Evolutionary conservation across 2,113 vertebrate species (phyloP), one percentile per base, ranked within the genome.

Genomic region (Zosterops pallidus): DNA sequence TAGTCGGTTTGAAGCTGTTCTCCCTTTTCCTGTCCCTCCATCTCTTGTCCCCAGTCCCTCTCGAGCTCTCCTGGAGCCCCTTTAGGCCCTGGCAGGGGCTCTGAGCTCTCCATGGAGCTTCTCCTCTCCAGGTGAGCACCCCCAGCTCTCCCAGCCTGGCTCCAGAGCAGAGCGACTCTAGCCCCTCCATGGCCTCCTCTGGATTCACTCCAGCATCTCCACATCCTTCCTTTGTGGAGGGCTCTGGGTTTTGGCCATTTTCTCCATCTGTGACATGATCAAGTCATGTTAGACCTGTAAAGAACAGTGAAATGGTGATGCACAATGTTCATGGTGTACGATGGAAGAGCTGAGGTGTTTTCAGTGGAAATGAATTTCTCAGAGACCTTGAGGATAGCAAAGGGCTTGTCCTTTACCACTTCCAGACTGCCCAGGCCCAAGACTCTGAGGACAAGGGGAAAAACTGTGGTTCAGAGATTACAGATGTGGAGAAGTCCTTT

Each of bases 291-390:
- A 28, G 33, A 20, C 37, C 18, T 18, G 44, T n/a, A 46, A 41
- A n/a, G 47, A 41, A 33, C 19, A 77, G 55, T 16, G 20, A 42
- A 33, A 9, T 29, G 11, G n/a, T 39, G 18, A 41, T 25, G 16
- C 44, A 12, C 11, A 22, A 2, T 25, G 56, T 33, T 33, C 3
- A 2, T 23, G 22, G 28, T 21, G 9, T 6, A 6, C 0, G 0
- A 11, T 10, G 28, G 35, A 65, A 41, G 24, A 59, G 3, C 23
- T 59, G 56, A 35, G 19, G 2, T 8, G 4, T 74, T 83, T 65
- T 39, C 20, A 37, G 28, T 39, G 37, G 63, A 60, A 83, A 75
- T 28, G 1, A 52, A 11, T 47, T 71, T 63, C 17, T 49, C 41
- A 42, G n/a, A 70, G 33, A 41, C 20, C 25, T 44, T 37, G 11